A percentile compares a stretch with the other conserved stretches of the same genome.
Evolutionary conservation across 2,797 vertebrate genomes (phyloP).

Genomic region (Channa striata): DNA sequence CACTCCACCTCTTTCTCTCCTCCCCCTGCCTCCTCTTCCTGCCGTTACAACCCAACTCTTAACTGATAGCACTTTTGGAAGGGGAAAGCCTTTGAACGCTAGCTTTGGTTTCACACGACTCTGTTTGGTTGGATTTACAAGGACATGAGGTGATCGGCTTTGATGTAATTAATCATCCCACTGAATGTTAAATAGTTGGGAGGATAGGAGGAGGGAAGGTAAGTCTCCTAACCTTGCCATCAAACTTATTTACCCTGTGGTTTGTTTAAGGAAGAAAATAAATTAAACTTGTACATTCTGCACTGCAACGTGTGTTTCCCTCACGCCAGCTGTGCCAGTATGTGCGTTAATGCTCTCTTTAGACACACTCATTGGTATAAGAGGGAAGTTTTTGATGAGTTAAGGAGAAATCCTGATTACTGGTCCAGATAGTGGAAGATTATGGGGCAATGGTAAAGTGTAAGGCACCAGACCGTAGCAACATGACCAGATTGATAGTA

Average conservation of each 20-base stretch:
- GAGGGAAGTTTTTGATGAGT: conserved; percentile 53
- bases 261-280: conserved; percentile 33
- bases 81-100: conserved; percentile 57
- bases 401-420: conserved; percentile 50
- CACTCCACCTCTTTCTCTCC: conserved; percentile 69
- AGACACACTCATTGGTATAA: conserved; percentile 33
- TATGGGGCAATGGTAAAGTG: conserved; percentile 44
- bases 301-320: conserved; percentile 30
- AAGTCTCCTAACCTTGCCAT: conserved; percentile 49
- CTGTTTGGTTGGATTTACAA: conserved; percentile 61
- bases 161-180: conserved; percentile 55
- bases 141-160: conserved; percentile 59
- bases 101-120: conserved; percentile 28
- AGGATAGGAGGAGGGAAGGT: conserved; percentile 53
- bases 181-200: conserved; percentile 42
- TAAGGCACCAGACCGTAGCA: conserved; percentile 45
- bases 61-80: conserved; percentile 34
- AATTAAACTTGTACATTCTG: conserved; percentile 2
- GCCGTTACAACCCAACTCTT: conserved; percentile 61
- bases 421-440: conserved; percentile 33
- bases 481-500: conserved; percentile 71
- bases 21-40: conserved; percentile 71
- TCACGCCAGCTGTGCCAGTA: conserved; percentile 8
- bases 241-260: conserved; percentile 34
- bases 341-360: conserved; percentile 29